Conservation (phyloP, 2,113 vertebrate species). For the Erythrolamprus reginae region DNA sequence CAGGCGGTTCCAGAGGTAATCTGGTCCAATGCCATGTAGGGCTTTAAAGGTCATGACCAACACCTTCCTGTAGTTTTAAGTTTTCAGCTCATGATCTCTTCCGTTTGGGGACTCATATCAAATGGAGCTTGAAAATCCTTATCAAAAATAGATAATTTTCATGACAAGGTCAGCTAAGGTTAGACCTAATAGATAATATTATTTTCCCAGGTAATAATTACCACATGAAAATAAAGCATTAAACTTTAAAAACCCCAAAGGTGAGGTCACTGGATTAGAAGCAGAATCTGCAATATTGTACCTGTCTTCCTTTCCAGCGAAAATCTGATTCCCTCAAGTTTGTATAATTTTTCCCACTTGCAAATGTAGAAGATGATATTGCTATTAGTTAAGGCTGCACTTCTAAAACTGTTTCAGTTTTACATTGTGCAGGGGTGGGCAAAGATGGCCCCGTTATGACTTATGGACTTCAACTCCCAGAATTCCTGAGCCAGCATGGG, state of each 20-base stretch:
- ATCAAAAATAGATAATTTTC: neutral
- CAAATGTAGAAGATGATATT: neutral
- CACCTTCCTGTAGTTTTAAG: neutral
- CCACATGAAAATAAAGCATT: neutral
- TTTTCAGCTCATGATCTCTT: neutral
- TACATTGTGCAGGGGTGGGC: neutral
- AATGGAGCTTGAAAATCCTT: neutral
- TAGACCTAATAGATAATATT: neutral
- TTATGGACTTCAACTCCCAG: too few species aligned
- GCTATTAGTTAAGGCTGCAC: neutral
- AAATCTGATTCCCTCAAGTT: neutral
- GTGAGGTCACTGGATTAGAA: neutral
- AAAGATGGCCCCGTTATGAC: too few species aligned
- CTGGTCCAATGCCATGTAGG: too few species aligned
- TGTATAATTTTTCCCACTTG: neutral
- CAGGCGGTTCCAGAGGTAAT: too few species aligned
- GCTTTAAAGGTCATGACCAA: too few species aligned
- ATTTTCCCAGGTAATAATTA: neutral
- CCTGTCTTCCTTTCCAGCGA: neutral
- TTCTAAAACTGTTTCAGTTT: neutral
- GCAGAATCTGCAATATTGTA: neutral
- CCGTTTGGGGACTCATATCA: neutral
- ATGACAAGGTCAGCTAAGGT: neutral
- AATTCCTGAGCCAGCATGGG: too few species aligned
- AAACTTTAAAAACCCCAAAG: neutral